phyloP scores from a whole-genome alignment of 1,140 invertebrate species.

The Sycobia sp. region DNA sequence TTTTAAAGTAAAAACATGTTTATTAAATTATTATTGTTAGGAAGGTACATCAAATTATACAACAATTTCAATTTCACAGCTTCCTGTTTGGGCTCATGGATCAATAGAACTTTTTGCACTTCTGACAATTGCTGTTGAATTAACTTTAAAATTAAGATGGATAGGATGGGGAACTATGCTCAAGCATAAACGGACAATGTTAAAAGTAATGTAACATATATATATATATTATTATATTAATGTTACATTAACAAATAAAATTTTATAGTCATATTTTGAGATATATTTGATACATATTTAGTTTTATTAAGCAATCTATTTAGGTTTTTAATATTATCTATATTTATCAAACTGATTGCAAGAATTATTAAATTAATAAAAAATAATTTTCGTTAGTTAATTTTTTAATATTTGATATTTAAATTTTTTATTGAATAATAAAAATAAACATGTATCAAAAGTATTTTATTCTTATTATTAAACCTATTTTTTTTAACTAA shows the following conservation, averaged over 20 bases:
- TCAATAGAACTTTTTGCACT: slow-evolving; percentile 82
- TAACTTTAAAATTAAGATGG: slow-evolving; percentile 84
- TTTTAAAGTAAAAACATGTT: slow-evolving; percentile 64
- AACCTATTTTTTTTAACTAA: not conserved
- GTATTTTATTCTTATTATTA: not conserved
- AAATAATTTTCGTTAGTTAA: too few relatives aligned
- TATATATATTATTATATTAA: too few relatives aligned
- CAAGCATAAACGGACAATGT: slow-evolving; percentile 81
- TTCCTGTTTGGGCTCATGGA: slow-evolving; percentile 81
- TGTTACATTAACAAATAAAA: too few relatives aligned
- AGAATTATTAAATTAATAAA: too few relatives aligned
- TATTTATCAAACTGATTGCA: too few relatives aligned
- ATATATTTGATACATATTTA: too few relatives aligned
- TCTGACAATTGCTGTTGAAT: slow-evolving; percentile 76
- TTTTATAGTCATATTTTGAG: too few relatives aligned
- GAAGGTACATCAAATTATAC: not conserved
- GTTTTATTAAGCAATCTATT: too few relatives aligned
- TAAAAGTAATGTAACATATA: slow-evolving; percentile 70
- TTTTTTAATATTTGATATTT: too few relatives aligned
- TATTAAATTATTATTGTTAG: not conserved
- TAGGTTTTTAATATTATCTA: too few relatives aligned
- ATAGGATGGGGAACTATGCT: slow-evolving; percentile 83
- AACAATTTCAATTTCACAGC: slow-evolving; percentile 51
- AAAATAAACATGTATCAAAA: not conserved
- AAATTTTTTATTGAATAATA: too few relatives aligned